Evolutionary conservation across 2,113 vertebrate genomes (phyloP).

Genomic region (Camelus bactrianus): DNA sequence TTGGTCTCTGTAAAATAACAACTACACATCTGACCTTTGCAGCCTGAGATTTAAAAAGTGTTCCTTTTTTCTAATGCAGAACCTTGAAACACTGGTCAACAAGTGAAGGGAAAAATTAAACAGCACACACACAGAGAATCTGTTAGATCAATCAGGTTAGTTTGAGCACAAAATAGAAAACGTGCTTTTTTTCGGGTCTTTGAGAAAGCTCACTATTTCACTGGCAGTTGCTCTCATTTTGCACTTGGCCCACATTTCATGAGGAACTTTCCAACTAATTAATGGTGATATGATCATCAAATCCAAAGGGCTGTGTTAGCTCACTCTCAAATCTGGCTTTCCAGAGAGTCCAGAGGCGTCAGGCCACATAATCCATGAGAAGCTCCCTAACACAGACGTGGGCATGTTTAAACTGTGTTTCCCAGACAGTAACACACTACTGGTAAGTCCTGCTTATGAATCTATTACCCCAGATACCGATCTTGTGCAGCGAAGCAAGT

Average conservation of each 20-base stretch:
- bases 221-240: background rate
- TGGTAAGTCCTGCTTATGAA: background rate
- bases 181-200: background rate
- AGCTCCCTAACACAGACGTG: background rate
- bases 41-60: constrained; percentile 76
- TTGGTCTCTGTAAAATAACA: constrained; percentile 77
- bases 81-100: constrained; percentile 63
- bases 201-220: background rate
- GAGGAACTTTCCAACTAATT: constrained; percentile 3
- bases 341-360: background rate
- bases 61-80: constrained; percentile 68
- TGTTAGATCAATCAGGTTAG: constrained; percentile 62
- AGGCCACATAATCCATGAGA: accelerated
- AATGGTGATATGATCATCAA: background rate
- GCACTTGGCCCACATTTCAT: background rate
- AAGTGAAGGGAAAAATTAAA: constrained; percentile 74
- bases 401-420: background rate
- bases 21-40: constrained; percentile 65
- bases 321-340: background rate
- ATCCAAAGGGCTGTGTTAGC: background rate
- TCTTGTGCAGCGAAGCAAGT: background rate
- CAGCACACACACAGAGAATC: constrained; percentile 44
- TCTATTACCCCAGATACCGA: background rate
- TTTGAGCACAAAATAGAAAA: background rate
- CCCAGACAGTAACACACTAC: background rate